Base-by-base conservation (phyloP, 2,113 vertebrate species). In the Circaetus cinerascens region DNA sequence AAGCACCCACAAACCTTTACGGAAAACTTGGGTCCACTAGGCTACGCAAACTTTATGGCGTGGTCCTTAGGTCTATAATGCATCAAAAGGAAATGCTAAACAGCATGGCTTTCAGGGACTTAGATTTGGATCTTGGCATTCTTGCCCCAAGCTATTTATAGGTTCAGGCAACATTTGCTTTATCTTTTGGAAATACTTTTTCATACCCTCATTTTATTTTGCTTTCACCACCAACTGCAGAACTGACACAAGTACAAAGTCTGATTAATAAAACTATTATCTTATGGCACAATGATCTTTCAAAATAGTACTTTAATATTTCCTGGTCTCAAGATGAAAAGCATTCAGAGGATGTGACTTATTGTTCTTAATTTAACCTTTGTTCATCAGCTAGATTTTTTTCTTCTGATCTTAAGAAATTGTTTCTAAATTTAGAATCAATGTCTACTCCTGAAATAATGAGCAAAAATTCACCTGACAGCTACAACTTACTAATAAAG, bases 311-410 rank as follows among this genome's bases (percentile, higher is more conserved):
- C 72, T 83, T 86, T 69, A 86, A 92, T 67, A 34, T 93, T 20
- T 34, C 48, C 78, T 79, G 64, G 79, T 81, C 43, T 83, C 21
- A 1, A 96, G 86, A 92, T 85, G 56, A 92, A 95, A 95, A 77
- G 43, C 40, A 75, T 82, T 91, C 40, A 68, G 46, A 84, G 11
- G 30, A 84, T 62, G 43, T 53, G 73, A 78, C 30, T 92, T 94
- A 68, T 4, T 94, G 41, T 88, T 86, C 86, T 89, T 84, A 92
- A 81, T 77, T 93, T 90, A 91, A 93, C 81, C 57, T 96, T 59
- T 71, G 15, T 29, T 76, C 90, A 92, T 78, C 62, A 91, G 59
- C 63, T 78, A 60, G 15, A 69, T 51, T 71, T 64, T 87, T 69
- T 90, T 20, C 36, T 68, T 77, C 23, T 26, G 6, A 59, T 55